phyloP scores from a whole-genome alignment of 2,113 vertebrate species.

The Grantiella picta region DNA sequence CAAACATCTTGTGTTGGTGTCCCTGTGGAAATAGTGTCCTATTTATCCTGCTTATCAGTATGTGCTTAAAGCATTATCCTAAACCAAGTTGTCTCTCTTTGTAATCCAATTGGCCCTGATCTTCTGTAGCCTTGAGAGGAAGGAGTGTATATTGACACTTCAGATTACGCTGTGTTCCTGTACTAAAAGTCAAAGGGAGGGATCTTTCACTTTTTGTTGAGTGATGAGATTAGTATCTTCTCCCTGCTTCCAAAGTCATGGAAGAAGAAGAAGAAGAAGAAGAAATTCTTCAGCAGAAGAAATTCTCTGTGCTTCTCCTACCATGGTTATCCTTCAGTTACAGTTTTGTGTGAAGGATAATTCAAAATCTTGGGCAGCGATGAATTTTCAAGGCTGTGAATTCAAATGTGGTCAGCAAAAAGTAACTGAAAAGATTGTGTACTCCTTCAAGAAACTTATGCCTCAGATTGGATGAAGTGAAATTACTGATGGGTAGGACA shows the following conservation, averaged over 20 bases:
- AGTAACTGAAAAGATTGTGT: not conserved
- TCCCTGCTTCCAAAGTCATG: not conserved
- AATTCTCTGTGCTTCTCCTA: not conserved
- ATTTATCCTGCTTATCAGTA: constrained; percentile 3
- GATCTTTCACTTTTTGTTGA: not conserved
- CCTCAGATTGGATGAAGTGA: not conserved
- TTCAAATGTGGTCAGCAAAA: not conserved
- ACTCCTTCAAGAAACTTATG: not conserved
- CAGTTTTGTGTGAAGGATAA: not conserved
- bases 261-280: no score
- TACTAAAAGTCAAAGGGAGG: not conserved
- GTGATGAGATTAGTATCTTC: not conserved
- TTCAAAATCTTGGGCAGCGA: not conserved
- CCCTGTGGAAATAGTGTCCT: not conserved
- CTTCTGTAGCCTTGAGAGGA: not conserved
- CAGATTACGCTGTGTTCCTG: not conserved
- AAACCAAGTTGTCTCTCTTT: not conserved
- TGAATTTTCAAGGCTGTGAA: not conserved
- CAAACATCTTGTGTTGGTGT: not conserved
- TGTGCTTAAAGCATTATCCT: constrained; percentile 13
- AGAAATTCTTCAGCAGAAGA: not conserved
- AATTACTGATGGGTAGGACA: not conserved
- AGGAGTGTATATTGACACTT: constrained; percentile 12
- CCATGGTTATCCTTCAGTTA: not conserved
- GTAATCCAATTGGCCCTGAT: not conserved